Evolutionary conservation across 1,140 invertebrate genomes (phyloP), one percentile per base, ranked within the genome.

Genomic region (Drosophila subobscura): DNA sequence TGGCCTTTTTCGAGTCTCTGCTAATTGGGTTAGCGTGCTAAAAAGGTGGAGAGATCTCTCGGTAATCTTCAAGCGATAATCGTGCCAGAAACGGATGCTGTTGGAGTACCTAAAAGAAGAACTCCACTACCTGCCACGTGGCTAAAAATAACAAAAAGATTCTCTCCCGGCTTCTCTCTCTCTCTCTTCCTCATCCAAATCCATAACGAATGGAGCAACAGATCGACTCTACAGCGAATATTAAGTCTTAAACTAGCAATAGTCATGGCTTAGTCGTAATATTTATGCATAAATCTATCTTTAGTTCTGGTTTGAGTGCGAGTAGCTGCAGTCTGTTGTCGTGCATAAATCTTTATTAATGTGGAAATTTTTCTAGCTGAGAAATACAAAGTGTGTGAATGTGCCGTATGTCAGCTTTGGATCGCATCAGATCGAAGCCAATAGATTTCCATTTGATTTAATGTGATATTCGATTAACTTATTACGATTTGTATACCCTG

Each of bases 21-120:
- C 68, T 73, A 72, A 77, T 61, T 81, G 60, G 78, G 78, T 72
- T 81, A 72, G 67, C 63, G 57, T 66, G 77, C 55, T 59, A 54
- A 29, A 49, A 40, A 58, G 50, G 50, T 58, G 50, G 64, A 60
- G 45, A 53, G 8, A 37, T 37, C 33, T 60, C 53, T 67, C 29
- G 41, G n/a, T 6, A 7, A 42, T 67, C 63, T 55, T 23, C 8
- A 55, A 29, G 65, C 61, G 65, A 47, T 72, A 72, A 72, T 72
- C 67, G 44, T 1, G 33, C 67, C 29, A 53, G 25, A 61, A 66
- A 53, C 41, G 51, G 64, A 53, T 37, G 52, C 61, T 67, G 67
- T 67, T 67, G 33, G 37, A 16, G 12, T 27, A 49, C 49, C 16
- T n/a, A 33, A 66, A 29, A 52, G 59, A 29, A 52, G 65, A 68